phyloP scores from a whole-genome alignment of 2,888 invertebrate species.

The Spisula solida region DNA sequence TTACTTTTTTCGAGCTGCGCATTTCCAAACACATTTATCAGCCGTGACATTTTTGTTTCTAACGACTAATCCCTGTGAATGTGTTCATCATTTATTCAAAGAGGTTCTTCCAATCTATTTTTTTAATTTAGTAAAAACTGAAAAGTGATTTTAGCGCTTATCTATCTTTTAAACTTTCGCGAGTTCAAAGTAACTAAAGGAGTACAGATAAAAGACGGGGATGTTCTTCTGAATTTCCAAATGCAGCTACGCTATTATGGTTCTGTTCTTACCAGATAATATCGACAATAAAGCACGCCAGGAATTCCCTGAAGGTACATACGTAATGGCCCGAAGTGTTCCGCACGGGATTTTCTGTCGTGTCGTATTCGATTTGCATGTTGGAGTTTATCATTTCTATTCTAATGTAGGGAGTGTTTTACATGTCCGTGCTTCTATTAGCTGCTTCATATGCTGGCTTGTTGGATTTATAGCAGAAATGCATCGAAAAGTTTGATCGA shows the following conservation, averaged over 20 bases:
- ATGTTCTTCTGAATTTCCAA: background rate
- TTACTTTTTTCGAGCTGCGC: too few relatives aligned
- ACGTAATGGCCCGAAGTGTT: background rate
- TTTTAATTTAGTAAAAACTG: too few relatives aligned
- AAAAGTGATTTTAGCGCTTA: background rate
- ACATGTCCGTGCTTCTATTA: background rate
- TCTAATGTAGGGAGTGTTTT: background rate
- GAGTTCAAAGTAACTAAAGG: background rate
- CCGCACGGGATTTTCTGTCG: background rate
- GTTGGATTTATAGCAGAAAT: background rate
- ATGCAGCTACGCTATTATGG: background rate
- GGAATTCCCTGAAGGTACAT: background rate
- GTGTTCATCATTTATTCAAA: too few relatives aligned
- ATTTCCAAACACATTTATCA: too few relatives aligned
- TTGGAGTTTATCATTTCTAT: background rate
- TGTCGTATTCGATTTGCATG: background rate
- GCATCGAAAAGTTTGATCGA: background rate
- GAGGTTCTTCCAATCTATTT: too few relatives aligned
- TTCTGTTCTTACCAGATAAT: background rate
- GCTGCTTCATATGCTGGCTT: background rate
- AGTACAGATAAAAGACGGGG: background rate
- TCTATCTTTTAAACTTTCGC: background rate
- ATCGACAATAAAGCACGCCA: conserved; percentile 5
- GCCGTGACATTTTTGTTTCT: too few relatives aligned
- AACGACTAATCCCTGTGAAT: too few relatives aligned